Evolutionary conservation across 2,888 invertebrate genomes (phyloP).

Genomic region (Scaeva pyrastri): DNA sequence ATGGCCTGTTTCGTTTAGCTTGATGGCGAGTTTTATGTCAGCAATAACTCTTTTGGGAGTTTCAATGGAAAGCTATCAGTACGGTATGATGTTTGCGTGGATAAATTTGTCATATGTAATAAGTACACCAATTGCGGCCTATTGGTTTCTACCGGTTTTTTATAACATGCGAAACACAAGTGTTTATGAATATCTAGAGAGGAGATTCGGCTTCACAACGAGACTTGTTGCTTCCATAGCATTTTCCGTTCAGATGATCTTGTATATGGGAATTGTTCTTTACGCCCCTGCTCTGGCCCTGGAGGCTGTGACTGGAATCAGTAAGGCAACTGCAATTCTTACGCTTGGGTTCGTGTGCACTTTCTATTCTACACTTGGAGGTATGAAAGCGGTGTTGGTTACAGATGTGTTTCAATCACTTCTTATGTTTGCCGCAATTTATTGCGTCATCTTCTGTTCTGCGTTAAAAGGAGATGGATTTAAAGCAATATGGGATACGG

Average conservation of each 20-base stretch:
- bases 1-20: constrained; percentile 92
- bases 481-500: constrained; percentile 89
- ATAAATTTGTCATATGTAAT: constrained; percentile 91
- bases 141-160: constrained; percentile 93
- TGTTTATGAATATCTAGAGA: constrained; percentile 96
- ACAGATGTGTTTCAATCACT: constrained; percentile 94
- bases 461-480: constrained; percentile 89
- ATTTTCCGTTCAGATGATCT: constrained; percentile 94
- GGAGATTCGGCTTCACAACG: constrained; percentile 91
- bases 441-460: constrained; percentile 90
- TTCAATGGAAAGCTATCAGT: constrained; percentile 93
- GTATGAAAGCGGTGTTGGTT: constrained; percentile 95
- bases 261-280: constrained; percentile 97
- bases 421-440: constrained; percentile 93
- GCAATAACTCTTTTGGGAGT: constrained; percentile 95
- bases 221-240: constrained; percentile 92
- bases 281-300: constrained; percentile 97
- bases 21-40: constrained; percentile 97
- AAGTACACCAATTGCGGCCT: constrained; percentile 91
- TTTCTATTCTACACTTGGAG: constrained; percentile 94
- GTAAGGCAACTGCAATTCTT: constrained; percentile 89
- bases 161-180: constrained; percentile 92
- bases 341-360: constrained; percentile 90
- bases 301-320: constrained; percentile 92
- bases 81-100: constrained; percentile 91